phyloP scores from a whole-genome alignment of 2,113 vertebrate species.

The Lanius collurio region DNA sequence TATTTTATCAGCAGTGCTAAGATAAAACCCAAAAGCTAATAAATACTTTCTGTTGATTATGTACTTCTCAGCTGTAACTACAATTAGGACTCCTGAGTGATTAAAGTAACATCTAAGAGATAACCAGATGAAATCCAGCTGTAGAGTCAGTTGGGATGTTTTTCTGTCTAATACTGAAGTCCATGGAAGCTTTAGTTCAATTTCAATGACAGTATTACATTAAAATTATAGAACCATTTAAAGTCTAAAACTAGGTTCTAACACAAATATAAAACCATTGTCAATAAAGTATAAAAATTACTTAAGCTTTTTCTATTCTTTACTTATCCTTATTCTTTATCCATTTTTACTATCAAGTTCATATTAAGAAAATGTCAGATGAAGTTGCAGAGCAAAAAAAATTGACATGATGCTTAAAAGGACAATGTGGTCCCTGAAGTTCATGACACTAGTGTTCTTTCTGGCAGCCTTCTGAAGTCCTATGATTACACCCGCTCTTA shows the following conservation, averaged over 20 bases:
- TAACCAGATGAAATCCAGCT: not conserved
- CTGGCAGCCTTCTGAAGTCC: not conserved
- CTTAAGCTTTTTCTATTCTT: not conserved
- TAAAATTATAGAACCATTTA: not conserved
- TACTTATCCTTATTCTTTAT: not conserved
- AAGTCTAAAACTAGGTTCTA: not conserved
- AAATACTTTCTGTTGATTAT: constrained; percentile 32
- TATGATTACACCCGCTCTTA: not conserved
- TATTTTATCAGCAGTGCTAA: not conserved
- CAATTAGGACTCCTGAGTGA: constrained; percentile 12
- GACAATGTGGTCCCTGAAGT: not conserved
- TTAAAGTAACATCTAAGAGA: not conserved
- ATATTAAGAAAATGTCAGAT: not conserved
- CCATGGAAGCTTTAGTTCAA: not conserved
- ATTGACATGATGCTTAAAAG: not conserved
- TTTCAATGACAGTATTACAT: not conserved
- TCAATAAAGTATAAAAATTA: not conserved
- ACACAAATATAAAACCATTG: not conserved
- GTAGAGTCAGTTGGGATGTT: not conserved
- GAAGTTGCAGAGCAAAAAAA: not conserved
- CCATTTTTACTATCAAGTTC: not conserved
- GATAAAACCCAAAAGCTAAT: not conserved
- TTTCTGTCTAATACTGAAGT: not conserved
- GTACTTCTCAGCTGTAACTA: constrained; percentile 10
- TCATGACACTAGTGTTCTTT: not conserved